Evolutionary conservation across 2,888 invertebrate genomes (phyloP).

Genomic region (Eupithecia subumbrata): DNA sequence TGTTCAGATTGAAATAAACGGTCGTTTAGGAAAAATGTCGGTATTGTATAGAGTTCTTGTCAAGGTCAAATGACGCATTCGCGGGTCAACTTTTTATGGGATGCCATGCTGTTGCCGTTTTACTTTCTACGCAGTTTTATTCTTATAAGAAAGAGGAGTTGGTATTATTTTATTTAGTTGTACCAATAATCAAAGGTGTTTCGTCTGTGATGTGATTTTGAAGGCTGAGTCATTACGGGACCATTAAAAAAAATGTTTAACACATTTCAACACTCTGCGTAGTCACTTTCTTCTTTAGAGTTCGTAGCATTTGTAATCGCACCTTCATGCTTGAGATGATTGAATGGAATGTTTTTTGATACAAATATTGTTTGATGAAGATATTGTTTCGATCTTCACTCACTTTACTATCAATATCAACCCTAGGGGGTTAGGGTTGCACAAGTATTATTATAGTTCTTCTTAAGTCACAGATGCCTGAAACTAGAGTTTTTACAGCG

Average conservation of each 20-base stretch:
- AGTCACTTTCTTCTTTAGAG: neutral
- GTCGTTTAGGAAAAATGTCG: neutral
- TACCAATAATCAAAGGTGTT: neutral
- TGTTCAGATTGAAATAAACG: neutral
- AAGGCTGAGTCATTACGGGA: neutral
- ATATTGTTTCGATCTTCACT: no score
- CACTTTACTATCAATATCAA: no score
- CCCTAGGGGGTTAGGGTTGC: no score
- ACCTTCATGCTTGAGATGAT: neutral
- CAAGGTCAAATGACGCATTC: neutral
- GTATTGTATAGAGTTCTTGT: neutral
- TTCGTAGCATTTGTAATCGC: neutral
- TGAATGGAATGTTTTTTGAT: neutral
- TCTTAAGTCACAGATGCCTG: no score
- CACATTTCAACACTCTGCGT: neutral
- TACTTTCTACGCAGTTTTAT: neutral
- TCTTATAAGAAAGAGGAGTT: neutral
- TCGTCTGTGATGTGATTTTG: neutral
- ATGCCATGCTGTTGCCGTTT: neutral
- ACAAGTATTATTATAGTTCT: no score
- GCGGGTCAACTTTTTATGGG: neutral
- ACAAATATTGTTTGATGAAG: neutral
- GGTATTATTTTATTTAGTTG: neutral
- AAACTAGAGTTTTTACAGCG: no score
- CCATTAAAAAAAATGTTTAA: neutral